Base-by-base conservation (phyloP, 1,140 invertebrate genomes). In the Lepidurus arcticus region DNA sequence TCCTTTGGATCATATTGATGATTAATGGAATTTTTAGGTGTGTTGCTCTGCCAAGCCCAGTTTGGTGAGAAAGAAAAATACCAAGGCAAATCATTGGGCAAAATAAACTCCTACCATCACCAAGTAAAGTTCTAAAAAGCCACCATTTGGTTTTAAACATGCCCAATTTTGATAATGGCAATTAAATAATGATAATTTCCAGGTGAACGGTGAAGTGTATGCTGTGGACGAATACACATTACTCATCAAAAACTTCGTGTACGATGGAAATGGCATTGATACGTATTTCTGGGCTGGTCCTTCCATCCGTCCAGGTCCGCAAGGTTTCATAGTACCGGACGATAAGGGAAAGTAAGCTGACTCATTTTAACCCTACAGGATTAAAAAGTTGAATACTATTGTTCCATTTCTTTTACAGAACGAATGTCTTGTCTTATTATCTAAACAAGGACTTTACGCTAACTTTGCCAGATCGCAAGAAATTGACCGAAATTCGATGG, bases 41-140 rank as follows among this genome's bases (percentile, higher is more conserved):
- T 65, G 21, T 65, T 4, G n/a, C 53, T 65, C 16, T 65, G 53
- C 16, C 13, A 75, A 76, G 80, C 42, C 77, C 80, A 81, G 77
- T 75, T 79, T 53, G 73, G 47, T 9, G 81, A 79, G 34, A 76
- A 81, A 42, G 82, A 84, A 76, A 79, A 81, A 16, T 95, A 96
- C 81, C 88, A 86, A 78, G 94, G 94, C 73, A 93, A 93, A 84
- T 90, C 89, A 80, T 85, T 97, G 42, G 94, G 94, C 10, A 93
- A 93, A 86, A 86, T 97, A 10, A 96, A 96, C 84, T 92, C 94
- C 0, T 97, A 96, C 85, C 93, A 96, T 85, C 94, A 97, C 82
- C 89, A 93, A 87, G 80, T 81, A 79, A 34, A 42, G 8, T 21
- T 9, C 43, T 79, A 26, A 65, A 74, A 4, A 13, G 11, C 44